Conservation (phyloP, 1,140 invertebrate species). For the Hesperophylax magnus region DNA sequence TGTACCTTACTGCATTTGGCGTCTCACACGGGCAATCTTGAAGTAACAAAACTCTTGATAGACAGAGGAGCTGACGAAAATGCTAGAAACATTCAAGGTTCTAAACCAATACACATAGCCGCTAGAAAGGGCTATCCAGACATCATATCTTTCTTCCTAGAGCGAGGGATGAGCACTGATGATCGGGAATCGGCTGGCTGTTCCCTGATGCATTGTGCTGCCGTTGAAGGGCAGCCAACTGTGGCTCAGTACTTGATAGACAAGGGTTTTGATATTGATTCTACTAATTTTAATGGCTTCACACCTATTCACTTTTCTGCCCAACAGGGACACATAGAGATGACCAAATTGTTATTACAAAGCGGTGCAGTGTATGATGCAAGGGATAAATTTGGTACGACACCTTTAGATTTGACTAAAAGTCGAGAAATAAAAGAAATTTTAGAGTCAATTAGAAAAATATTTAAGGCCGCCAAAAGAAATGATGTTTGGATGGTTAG, state of each 20-base stretch:
- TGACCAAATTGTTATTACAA: not conserved
- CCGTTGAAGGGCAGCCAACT: not conserved
- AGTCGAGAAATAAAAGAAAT: not conserved
- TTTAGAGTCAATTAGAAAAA: not conserved
- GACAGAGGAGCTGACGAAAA: not conserved
- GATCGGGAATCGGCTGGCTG: not conserved
- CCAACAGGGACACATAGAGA: not conserved
- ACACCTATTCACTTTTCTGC: not conserved
- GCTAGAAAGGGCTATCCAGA: not conserved
- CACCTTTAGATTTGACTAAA: not conserved
- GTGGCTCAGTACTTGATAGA: too few species aligned
- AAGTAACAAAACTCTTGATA: not conserved
- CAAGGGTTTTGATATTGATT: not conserved
- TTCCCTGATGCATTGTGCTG: not conserved
- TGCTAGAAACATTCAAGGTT: not conserved
- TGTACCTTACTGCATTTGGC: too few species aligned
- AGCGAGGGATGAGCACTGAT: too few species aligned
- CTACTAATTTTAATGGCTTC: not conserved
- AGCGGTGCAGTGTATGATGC: not conserved
- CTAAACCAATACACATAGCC: not conserved
- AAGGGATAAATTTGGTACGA: not conserved
- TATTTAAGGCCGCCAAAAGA: constrained; percentile 27
- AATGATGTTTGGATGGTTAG: not conserved
- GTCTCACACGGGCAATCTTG: not conserved
- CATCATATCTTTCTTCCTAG: not conserved